Conservation (phyloP, 2,113 vertebrate genomes). For the Phalacrocorax brasilianus region DNA sequence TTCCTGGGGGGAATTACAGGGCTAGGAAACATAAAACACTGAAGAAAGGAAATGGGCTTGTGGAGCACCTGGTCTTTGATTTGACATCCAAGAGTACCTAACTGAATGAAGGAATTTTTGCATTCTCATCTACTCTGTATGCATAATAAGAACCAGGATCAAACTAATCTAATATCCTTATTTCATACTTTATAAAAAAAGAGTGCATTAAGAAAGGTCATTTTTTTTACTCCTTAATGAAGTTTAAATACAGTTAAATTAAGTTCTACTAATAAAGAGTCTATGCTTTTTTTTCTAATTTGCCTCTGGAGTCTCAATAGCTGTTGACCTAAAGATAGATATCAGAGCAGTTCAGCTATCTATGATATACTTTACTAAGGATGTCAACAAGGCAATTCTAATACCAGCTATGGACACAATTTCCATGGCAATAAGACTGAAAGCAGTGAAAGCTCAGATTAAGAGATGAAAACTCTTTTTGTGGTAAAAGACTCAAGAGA, state of each 20-base stretch:
- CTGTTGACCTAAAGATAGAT: constrained; percentile 39
- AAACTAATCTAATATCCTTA: constrained; percentile 46
- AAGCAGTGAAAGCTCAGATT: not conserved
- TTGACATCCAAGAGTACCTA: constrained; percentile 30
- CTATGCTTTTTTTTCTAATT: not conserved
- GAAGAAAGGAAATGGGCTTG: constrained; percentile 56
- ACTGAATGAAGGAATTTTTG: constrained; percentile 1
- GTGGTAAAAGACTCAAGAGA: not conserved
- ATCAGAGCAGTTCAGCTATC: not conserved
- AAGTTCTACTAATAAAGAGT: constrained; percentile 35
- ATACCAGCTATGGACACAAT: not conserved
- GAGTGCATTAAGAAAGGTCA: constrained; percentile 3
- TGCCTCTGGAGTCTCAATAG: constrained; percentile 5
- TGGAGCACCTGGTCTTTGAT: constrained; percentile 65
- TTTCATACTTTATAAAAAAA: constrained; percentile 38
- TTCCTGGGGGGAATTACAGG: constrained; percentile 61
- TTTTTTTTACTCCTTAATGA: constrained; percentile 22
- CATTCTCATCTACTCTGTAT: constrained; percentile 25
- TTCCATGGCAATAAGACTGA: not conserved
- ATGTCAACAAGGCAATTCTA: constrained; percentile 37
- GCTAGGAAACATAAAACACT: constrained; percentile 62
- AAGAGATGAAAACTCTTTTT: not conserved
- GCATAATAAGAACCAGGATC: constrained; percentile 40
- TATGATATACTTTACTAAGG: not conserved
- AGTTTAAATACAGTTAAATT: constrained; percentile 51